phyloP scores from a whole-genome alignment of 2,888 invertebrate species.

The Xylota sylvarum region DNA sequence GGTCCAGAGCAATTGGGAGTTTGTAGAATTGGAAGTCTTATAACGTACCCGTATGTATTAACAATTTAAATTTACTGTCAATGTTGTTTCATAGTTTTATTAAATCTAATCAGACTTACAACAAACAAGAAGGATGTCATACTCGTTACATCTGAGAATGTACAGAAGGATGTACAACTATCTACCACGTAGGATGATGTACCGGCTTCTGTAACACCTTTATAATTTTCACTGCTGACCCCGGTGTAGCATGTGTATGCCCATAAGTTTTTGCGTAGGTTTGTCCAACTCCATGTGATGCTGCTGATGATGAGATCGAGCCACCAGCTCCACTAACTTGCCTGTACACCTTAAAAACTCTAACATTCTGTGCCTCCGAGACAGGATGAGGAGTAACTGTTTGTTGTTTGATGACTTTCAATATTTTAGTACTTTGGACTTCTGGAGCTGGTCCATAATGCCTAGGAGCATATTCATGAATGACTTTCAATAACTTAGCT shows the following conservation, averaged over 20 bases:
- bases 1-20: too few relatives aligned
- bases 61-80: too few relatives aligned
- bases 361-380: not conserved
- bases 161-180: not conserved
- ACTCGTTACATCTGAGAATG: too few relatives aligned
- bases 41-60: too few relatives aligned
- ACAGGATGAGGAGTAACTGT: not conserved
- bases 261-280: conserved; percentile 3
- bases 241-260: not conserved
- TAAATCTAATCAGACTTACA: conserved; percentile 44
- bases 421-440: not conserved
- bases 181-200: not conserved
- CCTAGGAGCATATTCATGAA: conserved; percentile 5
- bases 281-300: conserved; percentile 1
- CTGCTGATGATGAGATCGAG: not conserved
- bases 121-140: not conserved
- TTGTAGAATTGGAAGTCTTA: too few relatives aligned
- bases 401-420: conserved; percentile 20
- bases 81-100: conserved; percentile 7
- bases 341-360: conserved; percentile 4
- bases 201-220: conserved; percentile 1
- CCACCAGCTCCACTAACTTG: not conserved
- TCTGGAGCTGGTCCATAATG: not conserved
- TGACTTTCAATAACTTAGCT: not conserved
- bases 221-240: not conserved